Percentiles rank a stretch among this genome's conserved stretches.
Evolutionary conservation across 2,797 vertebrate genomes (phyloP).

Genomic region (Microctenopoma steveboyesi): DNA sequence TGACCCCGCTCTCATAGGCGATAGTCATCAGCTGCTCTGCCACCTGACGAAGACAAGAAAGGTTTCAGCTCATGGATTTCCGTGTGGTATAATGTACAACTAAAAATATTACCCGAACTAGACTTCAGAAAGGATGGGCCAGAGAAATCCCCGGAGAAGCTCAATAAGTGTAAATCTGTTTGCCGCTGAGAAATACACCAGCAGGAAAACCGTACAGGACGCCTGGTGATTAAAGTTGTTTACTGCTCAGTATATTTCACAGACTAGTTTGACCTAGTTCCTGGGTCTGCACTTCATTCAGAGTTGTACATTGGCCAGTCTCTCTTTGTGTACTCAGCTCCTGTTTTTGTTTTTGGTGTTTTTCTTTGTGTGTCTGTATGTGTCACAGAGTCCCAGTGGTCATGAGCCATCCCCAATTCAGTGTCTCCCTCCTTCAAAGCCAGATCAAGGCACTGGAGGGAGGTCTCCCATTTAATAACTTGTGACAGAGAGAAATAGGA

Average conservation of each 20-base stretch:
- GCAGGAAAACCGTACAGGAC: constrained; percentile 31
- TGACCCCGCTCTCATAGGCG: constrained; percentile 93
- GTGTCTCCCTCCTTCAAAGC: constrained; percentile 12
- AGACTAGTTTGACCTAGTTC: constrained; percentile 58
- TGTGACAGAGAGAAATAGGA: constrained; percentile 41
- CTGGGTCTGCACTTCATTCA: constrained; percentile 35
- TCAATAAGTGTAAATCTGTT: constrained; percentile 28
- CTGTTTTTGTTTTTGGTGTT: too few species aligned
- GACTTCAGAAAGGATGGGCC: constrained; percentile 18
- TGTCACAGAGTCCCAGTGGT: constrained; percentile 27
- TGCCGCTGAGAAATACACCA: constrained; percentile 25
- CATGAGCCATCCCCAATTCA: constrained; percentile 22
- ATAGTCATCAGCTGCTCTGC: constrained; percentile 96
- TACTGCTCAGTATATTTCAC: constrained; percentile 48
- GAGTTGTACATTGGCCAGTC: constrained; percentile 16
- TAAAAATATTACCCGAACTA: constrained; percentile 29
- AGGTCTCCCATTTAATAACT: constrained; percentile 24
- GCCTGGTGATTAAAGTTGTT: constrained; percentile 60
- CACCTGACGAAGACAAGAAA: constrained; percentile 79
- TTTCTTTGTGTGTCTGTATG: constrained; percentile 25
- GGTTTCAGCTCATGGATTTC: background rate
- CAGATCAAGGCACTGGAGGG: constrained; percentile 13
- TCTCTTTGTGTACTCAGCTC: too few species aligned
- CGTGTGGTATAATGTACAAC: background rate
- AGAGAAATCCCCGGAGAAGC: constrained; percentile 33